Base-by-base conservation (phyloP, 2,797 vertebrate species). In the Sebastes steindachneri region DNA sequence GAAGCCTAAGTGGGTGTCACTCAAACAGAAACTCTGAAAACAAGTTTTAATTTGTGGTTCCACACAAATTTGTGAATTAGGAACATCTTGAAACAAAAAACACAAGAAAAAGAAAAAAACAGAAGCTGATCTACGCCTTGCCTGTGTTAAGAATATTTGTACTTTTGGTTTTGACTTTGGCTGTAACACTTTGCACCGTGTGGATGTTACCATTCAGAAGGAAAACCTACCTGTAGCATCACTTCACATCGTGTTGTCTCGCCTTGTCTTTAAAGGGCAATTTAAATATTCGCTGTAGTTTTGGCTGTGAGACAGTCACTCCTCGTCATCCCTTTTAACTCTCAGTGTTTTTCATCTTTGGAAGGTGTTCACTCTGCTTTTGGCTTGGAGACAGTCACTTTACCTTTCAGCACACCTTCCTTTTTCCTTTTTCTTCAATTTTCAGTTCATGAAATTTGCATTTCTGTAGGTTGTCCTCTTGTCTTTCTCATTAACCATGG, bases 261-360 rank as follows among this genome's bases (percentile, higher is more conserved):
- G 45, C 79, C 72, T 85, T 23, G 45, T 80, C 72, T 85, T 79
- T 37, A 26, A 35, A 62, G 70, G 41, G 35, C 26, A 51, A 26
- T 35, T 45, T 41, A 75, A 74, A 73, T 68, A 67, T 82, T 62
- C 9, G 4, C 57, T 71, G 33, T 57, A 68, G 63, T 63, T 82
- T 74, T 65, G 48, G 55, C 59, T 68, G 17, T 31, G 31, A 64
- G 53, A 80, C 73, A 67, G 78, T 68, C 69, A 55, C 67, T 75
- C 23, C 21, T 79, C 48, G 69, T 80, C 68, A 59, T 67, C 35
- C 19, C 26, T 68, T 86, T 83, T 51, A 78, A 71, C 59, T 84
- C 14, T 26, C 19, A 84, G 12, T 60, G 41, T 65, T 85, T 86
- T 88, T 89, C 63, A 77, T 85, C 67, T 89, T 23, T 35, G n/a